Conservation (phyloP, 2,888 invertebrate species). For the Petrophora chlorosata region DNA sequence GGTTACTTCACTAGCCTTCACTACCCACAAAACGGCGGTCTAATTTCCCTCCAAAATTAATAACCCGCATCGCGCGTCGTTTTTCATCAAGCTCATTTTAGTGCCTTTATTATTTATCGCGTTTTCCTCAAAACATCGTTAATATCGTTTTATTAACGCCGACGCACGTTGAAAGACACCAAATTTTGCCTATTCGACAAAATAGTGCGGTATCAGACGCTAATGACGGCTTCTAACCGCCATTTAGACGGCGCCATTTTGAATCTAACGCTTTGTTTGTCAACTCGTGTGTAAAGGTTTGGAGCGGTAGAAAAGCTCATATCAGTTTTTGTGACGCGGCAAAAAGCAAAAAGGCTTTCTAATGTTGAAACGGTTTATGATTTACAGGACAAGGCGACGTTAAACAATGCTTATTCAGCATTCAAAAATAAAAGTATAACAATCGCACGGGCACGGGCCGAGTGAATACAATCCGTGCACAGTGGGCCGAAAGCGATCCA, state of each 20-base stretch:
- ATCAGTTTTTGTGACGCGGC: slow-evolving; percentile 36
- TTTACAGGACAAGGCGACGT: slow-evolving; percentile 54
- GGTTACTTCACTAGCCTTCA: slow-evolving; percentile 45
- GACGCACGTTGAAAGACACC: slow-evolving; percentile 76
- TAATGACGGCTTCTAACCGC: slow-evolving; percentile 74
- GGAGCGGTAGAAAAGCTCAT: slow-evolving; percentile 25
- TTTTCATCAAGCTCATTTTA: slow-evolving; percentile 74
- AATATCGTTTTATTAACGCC: slow-evolving; percentile 74
- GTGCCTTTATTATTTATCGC: slow-evolving; percentile 74
- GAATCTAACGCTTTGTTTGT: slow-evolving; percentile 73
- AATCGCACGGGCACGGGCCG: slow-evolving; percentile 55
- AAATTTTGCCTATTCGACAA: slow-evolving; percentile 81
- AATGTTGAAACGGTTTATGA: slow-evolving; percentile 17
- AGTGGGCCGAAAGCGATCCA: slow-evolving; percentile 75
- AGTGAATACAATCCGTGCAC: slow-evolving; percentile 68
- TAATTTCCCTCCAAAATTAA: slow-evolving; percentile 73
- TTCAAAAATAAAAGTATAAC: slow-evolving; percentile 57
- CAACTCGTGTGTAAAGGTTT: slow-evolving; percentile 46
- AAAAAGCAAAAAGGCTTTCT: slow-evolving; percentile 34
- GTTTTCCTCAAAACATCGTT: slow-evolving; percentile 74
- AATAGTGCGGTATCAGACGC: slow-evolving; percentile 79
- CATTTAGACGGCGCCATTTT: slow-evolving; percentile 69
- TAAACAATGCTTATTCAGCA: slow-evolving; percentile 59
- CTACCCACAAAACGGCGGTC: slow-evolving; percentile 60
- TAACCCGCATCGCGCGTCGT: slow-evolving; percentile 68